Percentiles rank a stretch among this genome's conserved stretches.
phyloP scores from a whole-genome alignment of 2,113 vertebrate genomes.

The Synodontis membranacea region DNA sequence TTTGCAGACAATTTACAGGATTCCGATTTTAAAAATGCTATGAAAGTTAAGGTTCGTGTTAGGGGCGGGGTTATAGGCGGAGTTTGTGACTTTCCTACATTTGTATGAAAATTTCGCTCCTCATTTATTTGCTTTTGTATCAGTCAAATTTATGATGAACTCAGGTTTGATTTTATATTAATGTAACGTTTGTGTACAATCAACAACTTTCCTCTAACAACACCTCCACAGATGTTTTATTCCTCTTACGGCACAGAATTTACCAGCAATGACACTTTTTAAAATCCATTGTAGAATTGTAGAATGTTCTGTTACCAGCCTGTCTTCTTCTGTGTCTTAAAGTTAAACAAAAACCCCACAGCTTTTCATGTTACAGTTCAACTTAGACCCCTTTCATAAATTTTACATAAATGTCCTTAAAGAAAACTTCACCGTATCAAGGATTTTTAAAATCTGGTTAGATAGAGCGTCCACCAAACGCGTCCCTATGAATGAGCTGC shows the following conservation, averaged over 20 bases:
- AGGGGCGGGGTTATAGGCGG: background rate
- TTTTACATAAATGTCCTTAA: background rate
- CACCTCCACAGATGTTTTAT: background rate
- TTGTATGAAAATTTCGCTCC: background rate
- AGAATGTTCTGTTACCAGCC: too few relatives aligned
- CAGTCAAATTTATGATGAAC: background rate
- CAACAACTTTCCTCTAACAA: background rate
- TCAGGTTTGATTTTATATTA: too few relatives aligned
- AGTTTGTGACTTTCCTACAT: background rate
- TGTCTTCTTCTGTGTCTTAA: too few relatives aligned
- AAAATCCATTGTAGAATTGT: too few relatives aligned
- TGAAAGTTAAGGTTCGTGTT: background rate
- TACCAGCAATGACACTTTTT: too few relatives aligned
- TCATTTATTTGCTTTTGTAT: too few relatives aligned
- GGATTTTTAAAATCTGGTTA: background rate
- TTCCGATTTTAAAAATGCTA: background rate
- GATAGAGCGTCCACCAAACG: too few relatives aligned
- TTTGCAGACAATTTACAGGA: background rate
- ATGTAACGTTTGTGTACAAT: too few relatives aligned
- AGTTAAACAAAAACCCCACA: too few relatives aligned
- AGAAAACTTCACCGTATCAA: background rate
- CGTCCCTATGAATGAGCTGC: background rate
- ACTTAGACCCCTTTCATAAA: background rate
- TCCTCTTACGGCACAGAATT: too few relatives aligned
- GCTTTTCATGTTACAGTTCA: background rate